Evolutionary conservation across 2,888 invertebrate genomes (phyloP), one percentile per base, ranked within the genome.

Genomic region (Lapara coniferarum): DNA sequence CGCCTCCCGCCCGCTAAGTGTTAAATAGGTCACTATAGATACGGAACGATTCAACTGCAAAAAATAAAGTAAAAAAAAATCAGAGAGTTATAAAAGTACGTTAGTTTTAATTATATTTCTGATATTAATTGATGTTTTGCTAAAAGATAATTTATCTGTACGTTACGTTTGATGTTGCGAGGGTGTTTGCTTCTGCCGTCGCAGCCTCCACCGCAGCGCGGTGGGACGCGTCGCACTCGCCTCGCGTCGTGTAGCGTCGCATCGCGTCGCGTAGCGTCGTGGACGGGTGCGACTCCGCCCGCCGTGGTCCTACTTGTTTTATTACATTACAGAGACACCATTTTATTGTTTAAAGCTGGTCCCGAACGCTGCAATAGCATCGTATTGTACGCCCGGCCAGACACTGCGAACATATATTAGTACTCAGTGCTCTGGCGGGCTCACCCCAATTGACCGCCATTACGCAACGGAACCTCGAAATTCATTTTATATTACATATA

Each of bases 81-180:
- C 70, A 80, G 85, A 91, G 89, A 92, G 89, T 89, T 92, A 90
- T 91, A 90, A 90, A 91, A 91, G 91, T 92, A 85, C 87, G 91
- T 90, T 92, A 91, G 91, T 89, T 92, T 92, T 92, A 92, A 92
- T 92, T 90, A 91, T 92, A 92, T 92, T 90, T 90, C 92, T 89
- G 92, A 91, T 91, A 91, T 91, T 92, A 90, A 90, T 91, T 91
- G 88, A 92, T 91, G 92, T 93, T 92, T 91, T 91, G 90, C 92
- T 91, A 88, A 90, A 89, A 91, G 89, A 92, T 90, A 84, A 91
- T 91, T 92, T 91, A 91, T 92, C 88, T 85, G 86, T 86, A 84
- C 87, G 91, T 91, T 89, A 89, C 85, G 89, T 89, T 87, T 87
- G 85, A 81, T 79, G 84, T 77, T 80, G 85, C 82, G 87, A 78